A percentile compares a stretch with the other conserved stretches of the same genome.
Evolutionary conservation across 1,140 invertebrate species (phyloP).

Genomic region (Atopsyche davidsoni): DNA sequence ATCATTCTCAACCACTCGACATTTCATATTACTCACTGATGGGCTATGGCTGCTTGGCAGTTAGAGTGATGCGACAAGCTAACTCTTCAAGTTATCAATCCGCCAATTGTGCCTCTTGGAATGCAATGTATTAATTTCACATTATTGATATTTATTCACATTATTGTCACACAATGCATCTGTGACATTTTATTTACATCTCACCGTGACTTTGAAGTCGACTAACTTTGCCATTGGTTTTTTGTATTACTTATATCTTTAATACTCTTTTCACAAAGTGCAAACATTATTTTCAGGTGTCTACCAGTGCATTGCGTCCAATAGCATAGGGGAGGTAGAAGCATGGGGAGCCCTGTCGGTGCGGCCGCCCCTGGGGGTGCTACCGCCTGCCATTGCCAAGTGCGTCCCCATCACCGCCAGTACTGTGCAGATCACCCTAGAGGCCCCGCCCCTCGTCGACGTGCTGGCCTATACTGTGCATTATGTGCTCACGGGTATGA

Average conservation of each 20-base stretch:
- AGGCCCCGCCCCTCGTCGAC: constrained; percentile 11
- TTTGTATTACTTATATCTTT: not conserved
- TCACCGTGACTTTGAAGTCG: no score
- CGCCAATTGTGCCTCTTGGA: no score
- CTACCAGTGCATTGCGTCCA: constrained; percentile 42
- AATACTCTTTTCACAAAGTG: constrained; percentile 2
- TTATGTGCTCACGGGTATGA: constrained; percentile 19
- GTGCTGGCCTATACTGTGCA: constrained; percentile 38
- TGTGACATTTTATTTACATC: no score
- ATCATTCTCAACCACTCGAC: no score
- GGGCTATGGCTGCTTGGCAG: no score
- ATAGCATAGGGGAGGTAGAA: constrained; percentile 20
- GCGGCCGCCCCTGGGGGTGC: constrained; percentile 31
- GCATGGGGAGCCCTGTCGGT: constrained; percentile 37
- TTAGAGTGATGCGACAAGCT: no score
- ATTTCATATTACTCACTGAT: no score
- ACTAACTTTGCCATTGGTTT: no score
- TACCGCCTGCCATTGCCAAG: constrained; percentile 30
- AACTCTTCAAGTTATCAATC: no score
- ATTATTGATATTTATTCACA: no score
- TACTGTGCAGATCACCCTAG: constrained; percentile 34
- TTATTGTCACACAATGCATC: no score
- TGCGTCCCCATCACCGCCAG: constrained; percentile 33
- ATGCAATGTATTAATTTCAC: no score
- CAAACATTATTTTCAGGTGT: constrained; percentile 31